Conservation (phyloP, 2,888 invertebrate species). For the Dusona sp. region DNA sequence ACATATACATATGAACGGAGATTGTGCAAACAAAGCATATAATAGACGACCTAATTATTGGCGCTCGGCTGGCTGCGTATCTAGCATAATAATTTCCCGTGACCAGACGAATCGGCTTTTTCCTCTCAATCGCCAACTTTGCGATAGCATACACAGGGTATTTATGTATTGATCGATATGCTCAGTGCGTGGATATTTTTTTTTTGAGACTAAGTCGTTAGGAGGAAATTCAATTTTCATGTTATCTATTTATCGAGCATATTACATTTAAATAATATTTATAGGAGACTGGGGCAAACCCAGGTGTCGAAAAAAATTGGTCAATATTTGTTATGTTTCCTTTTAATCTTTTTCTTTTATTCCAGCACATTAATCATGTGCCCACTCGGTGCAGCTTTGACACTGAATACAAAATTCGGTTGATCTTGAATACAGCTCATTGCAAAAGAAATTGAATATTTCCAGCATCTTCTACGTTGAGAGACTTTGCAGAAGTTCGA, state of each 20-base stretch:
- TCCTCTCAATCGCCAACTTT: slow-evolving; percentile 47
- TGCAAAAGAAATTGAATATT: background rate
- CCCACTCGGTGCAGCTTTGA: background rate
- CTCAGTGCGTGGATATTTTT: background rate
- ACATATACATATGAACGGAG: slow-evolving; percentile 9
- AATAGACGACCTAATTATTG: slow-evolving; percentile 71
- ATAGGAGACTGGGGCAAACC: too few relatives aligned
- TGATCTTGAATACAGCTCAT: background rate
- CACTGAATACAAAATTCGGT: background rate
- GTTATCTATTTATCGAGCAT: background rate
- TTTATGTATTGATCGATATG: background rate
- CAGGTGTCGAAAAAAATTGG: background rate
- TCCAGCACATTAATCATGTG: background rate
- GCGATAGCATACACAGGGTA: slow-evolving; percentile 14
- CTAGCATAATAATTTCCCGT: slow-evolving; percentile 60
- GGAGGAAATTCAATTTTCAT: background rate
- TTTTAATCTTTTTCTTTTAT: background rate
- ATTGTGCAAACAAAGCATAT: slow-evolving; percentile 56
- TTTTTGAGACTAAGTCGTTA: background rate
- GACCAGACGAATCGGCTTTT: slow-evolving; percentile 60
- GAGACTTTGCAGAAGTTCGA: background rate
- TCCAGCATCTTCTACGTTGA: background rate
- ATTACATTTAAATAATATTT: background rate
- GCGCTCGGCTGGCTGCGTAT: slow-evolving; percentile 69
- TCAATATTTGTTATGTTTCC: background rate